Evolutionary conservation across 2,113 vertebrate species (phyloP), one percentile per base, ranked within the genome.

Genomic region (Echinops telfairi): DNA sequence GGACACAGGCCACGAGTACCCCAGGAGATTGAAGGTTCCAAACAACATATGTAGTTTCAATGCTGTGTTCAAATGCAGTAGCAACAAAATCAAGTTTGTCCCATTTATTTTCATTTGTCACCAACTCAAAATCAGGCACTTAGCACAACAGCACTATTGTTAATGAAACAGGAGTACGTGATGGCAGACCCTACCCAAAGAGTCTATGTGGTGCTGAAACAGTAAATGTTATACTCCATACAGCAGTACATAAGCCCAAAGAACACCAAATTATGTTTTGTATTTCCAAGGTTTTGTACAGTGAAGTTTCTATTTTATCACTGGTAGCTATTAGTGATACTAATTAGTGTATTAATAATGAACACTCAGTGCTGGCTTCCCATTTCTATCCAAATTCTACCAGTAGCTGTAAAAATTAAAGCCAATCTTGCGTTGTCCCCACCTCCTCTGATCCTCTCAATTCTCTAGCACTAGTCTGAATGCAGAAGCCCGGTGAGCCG

Each of bases 351-450:
- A 76, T 4, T 62, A 76, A 77, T 25, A n/a, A 16, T 86, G 25
- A 93, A 82, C 29, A 66, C 47, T 9, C 36, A 22, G 29, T 9
- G 86, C 89, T 79, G 73, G 25, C n/a, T 88, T 89, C 3, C 38
- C 77, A 11, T 11, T 86, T 84, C 79, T 85, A 33, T 53, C 75
- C 40, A 73, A 89, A 86, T 75, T 86, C 60, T 94, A 84, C 38
- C 60, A 85, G 3, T 68, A 25, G 25, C 47, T 53, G 47, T 75
- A 92, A 92, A 84, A 88, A 87, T 31, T 75, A 84, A 88, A 23
- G 33, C 11, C 12, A n/a, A 73, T 73, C 58, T 64, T 78, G 66
- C 11, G n/a, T 43, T n/a, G 83, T 64, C 6, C 31, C 66, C 75
- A 68, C 1, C 29, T 57, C 47, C 23, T 53, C n/a, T 29, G 57